Conservation (phyloP, 30 jellyfish, hydroid and myxozoan genomes). For the Cassiopea xamachana region DNA sequence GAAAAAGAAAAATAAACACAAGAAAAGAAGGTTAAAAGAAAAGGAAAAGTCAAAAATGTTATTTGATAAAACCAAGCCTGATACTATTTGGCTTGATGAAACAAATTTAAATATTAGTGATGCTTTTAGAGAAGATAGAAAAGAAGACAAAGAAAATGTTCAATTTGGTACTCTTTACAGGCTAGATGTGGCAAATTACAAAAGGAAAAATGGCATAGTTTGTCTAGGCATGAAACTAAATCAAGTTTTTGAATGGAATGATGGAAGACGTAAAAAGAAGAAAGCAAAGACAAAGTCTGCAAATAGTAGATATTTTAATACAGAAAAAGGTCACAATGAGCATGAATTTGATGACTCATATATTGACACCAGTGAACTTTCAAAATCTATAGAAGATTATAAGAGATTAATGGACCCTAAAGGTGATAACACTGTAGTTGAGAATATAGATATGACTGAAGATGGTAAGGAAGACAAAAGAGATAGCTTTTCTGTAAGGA, state of each 20-base stretch:
- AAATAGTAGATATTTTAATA: slow-evolving; percentile 11
- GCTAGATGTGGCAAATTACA: slow-evolving; percentile 75
- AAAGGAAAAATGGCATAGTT: slow-evolving; percentile 10
- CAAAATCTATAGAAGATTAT: not conserved
- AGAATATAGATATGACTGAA: not conserved
- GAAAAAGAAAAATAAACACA: slow-evolving; percentile 16
- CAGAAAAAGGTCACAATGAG: not conserved
- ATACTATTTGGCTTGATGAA: slow-evolving; percentile 86
- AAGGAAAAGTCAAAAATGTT: not conserved
- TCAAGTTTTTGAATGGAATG: slow-evolving; percentile 37
- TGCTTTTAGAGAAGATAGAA: slow-evolving; percentile 69
- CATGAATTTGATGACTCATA: not conserved
- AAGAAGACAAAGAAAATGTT: slow-evolving; percentile 63
- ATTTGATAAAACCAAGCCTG: slow-evolving; percentile 62
- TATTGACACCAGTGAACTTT: slow-evolving; percentile 20
- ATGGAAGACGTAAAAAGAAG: slow-evolving; percentile 33
- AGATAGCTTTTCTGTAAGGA: slow-evolving; percentile 25
- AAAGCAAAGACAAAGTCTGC: not conserved
- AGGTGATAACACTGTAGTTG: not conserved
- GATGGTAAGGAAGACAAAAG: not conserved
- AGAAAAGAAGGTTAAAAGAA: slow-evolving; percentile 12
- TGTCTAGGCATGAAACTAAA: slow-evolving; percentile 78
- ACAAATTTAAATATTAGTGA: slow-evolving; percentile 51
- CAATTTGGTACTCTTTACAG: slow-evolving; percentile 79
- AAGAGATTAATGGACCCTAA: not conserved